These are phyloP conservation scores for Gallirallus australis DNA, from an alignment of 2,797 vertebrate species.

Conservation along the genomic window DNA sequence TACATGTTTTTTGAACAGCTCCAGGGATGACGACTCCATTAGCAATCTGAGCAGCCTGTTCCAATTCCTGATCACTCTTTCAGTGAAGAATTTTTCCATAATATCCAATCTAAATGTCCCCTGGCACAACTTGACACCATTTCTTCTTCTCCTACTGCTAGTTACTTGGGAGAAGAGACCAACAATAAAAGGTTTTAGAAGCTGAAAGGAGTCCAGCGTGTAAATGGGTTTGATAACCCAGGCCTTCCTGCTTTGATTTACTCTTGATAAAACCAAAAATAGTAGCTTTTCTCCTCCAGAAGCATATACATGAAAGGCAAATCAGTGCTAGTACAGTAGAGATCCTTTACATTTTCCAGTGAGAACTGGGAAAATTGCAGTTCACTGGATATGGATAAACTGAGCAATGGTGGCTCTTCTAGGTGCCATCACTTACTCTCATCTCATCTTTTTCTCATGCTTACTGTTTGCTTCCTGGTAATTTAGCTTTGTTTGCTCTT, in stretches of 20 bases:
- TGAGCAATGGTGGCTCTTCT: neutral
- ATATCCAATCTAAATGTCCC: too few relatives aligned
- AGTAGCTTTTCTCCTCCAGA: neutral
- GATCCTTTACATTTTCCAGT: neutral
- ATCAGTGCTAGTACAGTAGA: neutral
- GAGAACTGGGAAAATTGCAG: neutral
- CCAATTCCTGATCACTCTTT: too few relatives aligned
- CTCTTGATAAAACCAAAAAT: neutral
- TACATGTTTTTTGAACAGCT: too few relatives aligned
- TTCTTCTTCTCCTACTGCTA: too few relatives aligned
- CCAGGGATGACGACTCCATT: too few relatives aligned
- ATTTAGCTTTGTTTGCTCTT: neutral
- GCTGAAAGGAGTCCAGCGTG: neutral
- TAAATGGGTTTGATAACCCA: neutral
- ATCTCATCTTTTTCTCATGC: neutral
- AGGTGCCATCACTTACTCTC: neutral
- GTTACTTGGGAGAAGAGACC: too few relatives aligned
- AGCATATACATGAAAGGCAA: neutral
- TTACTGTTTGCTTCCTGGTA: neutral
- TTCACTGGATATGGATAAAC: neutral
- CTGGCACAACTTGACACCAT: too few relatives aligned
- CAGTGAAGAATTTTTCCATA: too few relatives aligned
- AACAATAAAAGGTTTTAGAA: neutral
- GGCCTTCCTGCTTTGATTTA: conserved; percentile 1
- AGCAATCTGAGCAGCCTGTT: too few relatives aligned